These are phyloP conservation scores for Melanchra persicariae DNA, from an alignment of 2,888 invertebrate species.

Conservation along the genomic window DNA sequence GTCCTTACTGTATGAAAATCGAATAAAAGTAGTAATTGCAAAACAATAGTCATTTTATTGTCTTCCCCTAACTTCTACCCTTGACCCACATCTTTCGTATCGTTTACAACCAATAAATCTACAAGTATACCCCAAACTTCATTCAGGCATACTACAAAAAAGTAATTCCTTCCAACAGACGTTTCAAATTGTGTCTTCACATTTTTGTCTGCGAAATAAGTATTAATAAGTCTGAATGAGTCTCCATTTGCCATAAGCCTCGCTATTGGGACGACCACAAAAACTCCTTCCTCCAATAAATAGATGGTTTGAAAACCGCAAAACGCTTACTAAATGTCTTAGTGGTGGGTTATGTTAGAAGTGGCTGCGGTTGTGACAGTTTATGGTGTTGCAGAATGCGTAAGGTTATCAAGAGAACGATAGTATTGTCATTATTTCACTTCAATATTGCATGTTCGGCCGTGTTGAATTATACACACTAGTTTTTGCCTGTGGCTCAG, in stretches of 20 bases:
- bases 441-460: too few species aligned
- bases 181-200: slow-evolving; percentile 58
- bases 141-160: slow-evolving; percentile 44
- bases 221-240: slow-evolving; percentile 64
- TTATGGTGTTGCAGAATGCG: too few species aligned
- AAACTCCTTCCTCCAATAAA: slow-evolving; percentile 69
- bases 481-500: too few species aligned
- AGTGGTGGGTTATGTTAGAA: slow-evolving; percentile 29
- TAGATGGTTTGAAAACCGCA: slow-evolving; percentile 68
- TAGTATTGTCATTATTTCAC: too few species aligned
- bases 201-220: slow-evolving; percentile 57
- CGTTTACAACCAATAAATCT: slow-evolving; percentile 12
- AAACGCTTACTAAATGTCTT: slow-evolving; percentile 65
- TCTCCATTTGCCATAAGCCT: slow-evolving; percentile 62
- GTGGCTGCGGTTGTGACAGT: slow-evolving; percentile 32
- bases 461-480: too few species aligned
- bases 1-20: neutral
- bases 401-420: too few species aligned
- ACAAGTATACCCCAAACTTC: slow-evolving; percentile 13
- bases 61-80: neutral
- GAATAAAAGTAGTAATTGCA: neutral
- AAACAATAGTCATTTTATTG: neutral
- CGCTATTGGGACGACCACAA: slow-evolving; percentile 64
- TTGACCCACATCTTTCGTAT: slow-evolving; percentile 8
- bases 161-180: slow-evolving; percentile 53